A percentile compares a stretch with the other conserved stretches of the same genome.
Conservation (phyloP, 2,113 vertebrate species). For the Natator depressus region DNA sequence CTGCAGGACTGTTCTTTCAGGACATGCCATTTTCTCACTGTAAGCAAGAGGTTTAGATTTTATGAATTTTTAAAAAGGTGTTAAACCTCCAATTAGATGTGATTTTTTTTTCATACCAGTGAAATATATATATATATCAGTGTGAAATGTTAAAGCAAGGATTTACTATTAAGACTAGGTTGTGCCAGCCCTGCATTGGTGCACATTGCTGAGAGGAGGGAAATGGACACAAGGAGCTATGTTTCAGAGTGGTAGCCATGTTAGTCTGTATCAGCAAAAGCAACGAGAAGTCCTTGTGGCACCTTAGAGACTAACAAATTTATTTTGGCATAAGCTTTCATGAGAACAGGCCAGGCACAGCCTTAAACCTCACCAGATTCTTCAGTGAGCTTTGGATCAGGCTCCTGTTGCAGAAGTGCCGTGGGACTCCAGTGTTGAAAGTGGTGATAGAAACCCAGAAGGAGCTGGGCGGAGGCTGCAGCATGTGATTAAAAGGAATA, state of each 20-base stretch:
- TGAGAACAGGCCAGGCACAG: not conserved
- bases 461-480: not conserved
- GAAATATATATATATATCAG: rapidly evolving
- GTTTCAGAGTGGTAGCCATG: no score
- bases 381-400: not conserved
- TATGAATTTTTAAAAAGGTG: not conserved
- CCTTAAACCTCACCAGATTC: not conserved
- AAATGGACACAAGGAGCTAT: not conserved
- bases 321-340: no score
- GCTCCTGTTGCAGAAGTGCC: not conserved
- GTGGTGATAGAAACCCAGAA: not conserved
- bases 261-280: no score
- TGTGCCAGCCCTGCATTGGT: not conserved
- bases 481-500: not conserved
- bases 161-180: not conserved
- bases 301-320: no score
- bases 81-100: not conserved
- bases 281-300: no score
- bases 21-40: not conserved
- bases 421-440: not conserved
- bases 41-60: not conserved
- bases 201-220: not conserved
- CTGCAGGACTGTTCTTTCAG: not conserved
- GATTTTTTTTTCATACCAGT: rapidly evolving
- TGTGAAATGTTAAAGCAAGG: not conserved